Percentiles rank a stretch among this genome's conserved stretches.
Conservation (phyloP, 1,140 invertebrate species). For the Penaeus chinensis region DNA sequence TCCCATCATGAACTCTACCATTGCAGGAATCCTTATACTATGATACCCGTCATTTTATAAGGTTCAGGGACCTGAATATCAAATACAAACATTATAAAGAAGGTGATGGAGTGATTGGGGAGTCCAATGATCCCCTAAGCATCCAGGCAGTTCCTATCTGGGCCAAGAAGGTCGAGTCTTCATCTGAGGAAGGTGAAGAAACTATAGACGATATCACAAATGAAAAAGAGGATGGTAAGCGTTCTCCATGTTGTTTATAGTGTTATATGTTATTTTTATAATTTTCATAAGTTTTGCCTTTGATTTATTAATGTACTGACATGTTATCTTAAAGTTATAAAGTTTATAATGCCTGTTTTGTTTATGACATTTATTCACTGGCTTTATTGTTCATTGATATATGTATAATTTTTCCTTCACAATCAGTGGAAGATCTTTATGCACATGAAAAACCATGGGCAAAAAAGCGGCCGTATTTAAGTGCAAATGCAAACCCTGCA, state of each 20-base stretch:
- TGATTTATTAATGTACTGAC: no score
- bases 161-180: conserved; percentile 14
- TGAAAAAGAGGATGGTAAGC: conserved; percentile 11
- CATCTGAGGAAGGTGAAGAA: not conserved
- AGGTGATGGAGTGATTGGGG: conserved; percentile 54
- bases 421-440: conserved; percentile 40
- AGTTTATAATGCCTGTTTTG: not conserved
- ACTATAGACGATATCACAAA: not conserved
- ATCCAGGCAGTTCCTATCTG: conserved; percentile 57
- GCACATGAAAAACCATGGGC: conserved; percentile 27
- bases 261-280: not conserved
- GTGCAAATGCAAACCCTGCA: not conserved
- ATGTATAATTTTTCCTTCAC: not conserved
- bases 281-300: not conserved
- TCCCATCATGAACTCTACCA: not conserved
- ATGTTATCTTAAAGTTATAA: no score
- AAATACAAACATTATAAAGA: conserved; percentile 47
- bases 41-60: conserved; percentile 60
- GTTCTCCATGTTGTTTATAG: not conserved
- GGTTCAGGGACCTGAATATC: conserved; percentile 54
- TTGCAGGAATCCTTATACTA: conserved; percentile 59
- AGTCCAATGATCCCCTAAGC: conserved; percentile 59
- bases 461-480: conserved; percentile 11
- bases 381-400: not conserved
- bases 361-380: not conserved